A percentile compares a stretch with the other conserved stretches of the same genome.
Evolutionary conservation across 2,113 vertebrate species (phyloP).

Genomic region (Lagopus leucura): DNA sequence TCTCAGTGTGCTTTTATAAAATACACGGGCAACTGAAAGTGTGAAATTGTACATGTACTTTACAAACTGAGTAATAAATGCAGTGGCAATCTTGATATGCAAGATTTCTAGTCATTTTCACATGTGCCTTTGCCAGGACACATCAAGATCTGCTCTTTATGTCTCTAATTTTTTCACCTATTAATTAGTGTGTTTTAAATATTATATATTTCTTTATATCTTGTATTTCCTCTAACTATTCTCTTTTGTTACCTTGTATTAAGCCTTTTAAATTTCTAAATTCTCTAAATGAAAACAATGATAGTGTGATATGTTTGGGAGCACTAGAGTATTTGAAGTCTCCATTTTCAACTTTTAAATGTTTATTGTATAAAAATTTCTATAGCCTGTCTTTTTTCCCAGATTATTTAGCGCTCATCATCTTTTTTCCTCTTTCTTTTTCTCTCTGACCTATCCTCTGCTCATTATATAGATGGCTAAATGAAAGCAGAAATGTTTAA

Average conservation of each 20-base stretch:
- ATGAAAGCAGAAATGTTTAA: not conserved
- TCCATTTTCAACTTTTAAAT: not conserved
- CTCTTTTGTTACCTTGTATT: not conserved
- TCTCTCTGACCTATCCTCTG: not conserved
- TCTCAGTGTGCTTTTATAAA: not conserved
- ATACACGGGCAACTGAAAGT: not conserved
- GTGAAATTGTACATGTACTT: not conserved
- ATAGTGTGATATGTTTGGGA: not conserved
- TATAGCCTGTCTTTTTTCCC: not conserved
- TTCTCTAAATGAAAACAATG: not conserved
- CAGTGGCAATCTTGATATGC: not conserved
- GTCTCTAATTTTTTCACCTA: not conserved
- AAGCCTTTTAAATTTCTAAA: not conserved
- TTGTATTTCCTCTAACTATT: not conserved
- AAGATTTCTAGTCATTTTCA: not conserved
- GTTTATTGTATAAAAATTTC: not conserved
- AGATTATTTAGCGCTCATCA: not conserved
- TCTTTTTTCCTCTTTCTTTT: not conserved
- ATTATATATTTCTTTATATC: not conserved
- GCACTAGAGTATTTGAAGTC: fast-evolving
- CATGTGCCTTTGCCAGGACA: not conserved
- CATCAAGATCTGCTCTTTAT: not conserved
- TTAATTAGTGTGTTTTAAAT: not conserved
- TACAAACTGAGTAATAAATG: not conserved
- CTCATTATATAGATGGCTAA: not conserved